Evolutionary conservation across 64 coral and sea anemone species (phyloP), one percentile per base, ranked within the genome.

Genomic region (Astreopora myriophthalma): DNA sequence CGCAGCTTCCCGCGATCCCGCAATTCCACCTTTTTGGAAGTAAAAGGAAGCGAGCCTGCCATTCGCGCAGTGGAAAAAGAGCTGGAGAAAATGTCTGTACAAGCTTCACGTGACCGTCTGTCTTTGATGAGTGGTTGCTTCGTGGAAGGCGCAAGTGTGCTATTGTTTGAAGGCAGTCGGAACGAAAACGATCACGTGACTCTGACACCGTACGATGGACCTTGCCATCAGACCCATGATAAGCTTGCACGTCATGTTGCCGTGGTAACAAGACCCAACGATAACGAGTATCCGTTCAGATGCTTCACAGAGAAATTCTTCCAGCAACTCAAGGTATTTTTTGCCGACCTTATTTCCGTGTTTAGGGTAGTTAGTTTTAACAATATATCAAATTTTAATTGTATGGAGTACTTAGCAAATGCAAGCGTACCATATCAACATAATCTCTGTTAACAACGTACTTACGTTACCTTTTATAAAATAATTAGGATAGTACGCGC

Each of bases 51-150:
- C 44, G 93, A 92, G 63, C 72, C 95, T 17, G 86, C 92, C 0
- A 80, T 98, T 10, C 73, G 88, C 17, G 93, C 80, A 17, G 93
- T 98, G 13, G 96, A 98, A 27, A 91, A 71, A 29, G 3, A 85
- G 11, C 73, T 98, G 8, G 88, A 93, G 55, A 88, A 79, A 29
- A 93, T 98, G 89, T 64, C 86, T 19, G n/a, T 29, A 46, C 82
- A 86, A 61, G 86, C 90, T 2, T 71, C 71, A 14, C 75, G 87
- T 82, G 83, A 93, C 86, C 73, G 90, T 5, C n/a, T 91, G 33
- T 78, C 86, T 20, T 36, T 98, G 69, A 89, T 98, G 93, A 90
- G 79, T 29, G 24, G 84, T 36, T 98, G 96, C 26, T 98, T 98
- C 31, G 96, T 98, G 20, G 87, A 95, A 34, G 93, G 86, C 22